phyloP scores from a whole-genome alignment of 92 coral and sea anemone genomes.

The Phenganax marumi region DNA sequence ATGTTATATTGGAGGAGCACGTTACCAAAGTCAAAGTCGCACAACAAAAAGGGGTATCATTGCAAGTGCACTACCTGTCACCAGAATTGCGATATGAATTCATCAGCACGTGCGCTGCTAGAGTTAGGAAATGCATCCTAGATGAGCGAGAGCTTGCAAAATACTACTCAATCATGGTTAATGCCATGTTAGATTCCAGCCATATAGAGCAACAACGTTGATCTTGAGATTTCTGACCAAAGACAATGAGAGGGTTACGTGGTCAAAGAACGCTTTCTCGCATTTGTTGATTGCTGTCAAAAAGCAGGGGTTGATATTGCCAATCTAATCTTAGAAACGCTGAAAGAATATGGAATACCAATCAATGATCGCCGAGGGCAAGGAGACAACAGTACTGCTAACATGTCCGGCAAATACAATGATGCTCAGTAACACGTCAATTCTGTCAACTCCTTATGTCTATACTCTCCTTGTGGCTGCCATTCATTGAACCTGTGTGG shows the following conservation, averaged over 20 bases:
- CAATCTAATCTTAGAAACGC: conserved; percentile 5
- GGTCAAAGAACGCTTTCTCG: neutral
- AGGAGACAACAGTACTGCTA: neutral
- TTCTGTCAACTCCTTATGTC: neutral
- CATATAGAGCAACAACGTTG: conserved; percentile 24
- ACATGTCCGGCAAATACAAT: too few species aligned
- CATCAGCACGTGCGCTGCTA: neutral
- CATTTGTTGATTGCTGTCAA: neutral
- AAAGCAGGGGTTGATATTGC: neutral
- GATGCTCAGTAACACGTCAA: neutral
- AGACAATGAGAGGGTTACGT: conserved; percentile 4
- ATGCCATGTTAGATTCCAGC: conserved; percentile 13
- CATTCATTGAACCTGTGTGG: conserved; percentile 25
- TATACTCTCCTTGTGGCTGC: conserved; percentile 28
- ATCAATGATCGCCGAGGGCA: conserved; percentile 20
- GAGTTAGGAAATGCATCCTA: neutral
- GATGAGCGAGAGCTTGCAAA: conserved; percentile 20
- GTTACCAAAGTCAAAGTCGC: conserved; percentile 19
- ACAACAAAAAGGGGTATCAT: conserved; percentile 17
- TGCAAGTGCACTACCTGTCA: conserved; percentile 19
- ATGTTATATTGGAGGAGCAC: conserved; percentile 10
- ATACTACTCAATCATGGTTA: conserved; percentile 6
- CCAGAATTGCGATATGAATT: conserved; percentile 15
- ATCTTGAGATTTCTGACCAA: conserved; percentile 20
- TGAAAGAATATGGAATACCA: conserved; percentile 12